These are phyloP conservation scores for Caenorhabditis imperialis DNA, from an alignment of 2,888 invertebrate species.

Conservation along the genomic window DNA sequence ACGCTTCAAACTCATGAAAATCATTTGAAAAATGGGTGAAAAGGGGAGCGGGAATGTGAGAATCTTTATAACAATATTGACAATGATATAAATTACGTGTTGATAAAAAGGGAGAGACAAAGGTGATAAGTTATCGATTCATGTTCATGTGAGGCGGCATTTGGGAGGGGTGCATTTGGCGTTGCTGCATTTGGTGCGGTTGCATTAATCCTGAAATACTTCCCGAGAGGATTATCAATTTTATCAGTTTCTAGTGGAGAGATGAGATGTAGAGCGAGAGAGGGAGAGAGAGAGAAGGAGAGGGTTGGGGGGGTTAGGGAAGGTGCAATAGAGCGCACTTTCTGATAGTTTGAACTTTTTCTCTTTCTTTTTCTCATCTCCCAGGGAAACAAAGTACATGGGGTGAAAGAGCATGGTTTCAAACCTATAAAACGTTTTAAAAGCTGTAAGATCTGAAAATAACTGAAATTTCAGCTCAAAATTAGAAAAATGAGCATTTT, in stretches of 20 bases:
- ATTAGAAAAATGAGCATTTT: too few species aligned
- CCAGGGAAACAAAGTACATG: too few species aligned
- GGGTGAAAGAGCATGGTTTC: too few species aligned
- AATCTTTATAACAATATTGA: background rate
- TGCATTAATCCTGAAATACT: slow-evolving; percentile 52
- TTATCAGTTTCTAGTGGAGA: too few species aligned
- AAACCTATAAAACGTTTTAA: too few species aligned
- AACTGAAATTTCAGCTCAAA: too few species aligned
- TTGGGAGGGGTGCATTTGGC: slow-evolving; percentile 24
- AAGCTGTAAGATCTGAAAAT: too few species aligned
- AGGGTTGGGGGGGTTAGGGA: background rate
- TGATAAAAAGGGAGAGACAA: background rate
- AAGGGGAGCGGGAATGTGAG: background rate
- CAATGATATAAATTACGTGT: background rate
- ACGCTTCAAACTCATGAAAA: too few species aligned
- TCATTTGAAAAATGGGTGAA: background rate
- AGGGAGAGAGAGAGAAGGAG: slow-evolving; percentile 4
- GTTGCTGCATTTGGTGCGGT: slow-evolving; percentile 37
- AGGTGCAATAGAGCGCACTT: too few species aligned
- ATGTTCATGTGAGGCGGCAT: slow-evolving; percentile 48
- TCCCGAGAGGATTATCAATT: too few species aligned
- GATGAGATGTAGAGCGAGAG: background rate
- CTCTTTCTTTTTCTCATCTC: too few species aligned
- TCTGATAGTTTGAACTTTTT: too few species aligned
- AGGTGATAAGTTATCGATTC: slow-evolving; percentile 17